Conservation (phyloP, 1,140 invertebrate species). For the Drosophila truncata region DNA sequence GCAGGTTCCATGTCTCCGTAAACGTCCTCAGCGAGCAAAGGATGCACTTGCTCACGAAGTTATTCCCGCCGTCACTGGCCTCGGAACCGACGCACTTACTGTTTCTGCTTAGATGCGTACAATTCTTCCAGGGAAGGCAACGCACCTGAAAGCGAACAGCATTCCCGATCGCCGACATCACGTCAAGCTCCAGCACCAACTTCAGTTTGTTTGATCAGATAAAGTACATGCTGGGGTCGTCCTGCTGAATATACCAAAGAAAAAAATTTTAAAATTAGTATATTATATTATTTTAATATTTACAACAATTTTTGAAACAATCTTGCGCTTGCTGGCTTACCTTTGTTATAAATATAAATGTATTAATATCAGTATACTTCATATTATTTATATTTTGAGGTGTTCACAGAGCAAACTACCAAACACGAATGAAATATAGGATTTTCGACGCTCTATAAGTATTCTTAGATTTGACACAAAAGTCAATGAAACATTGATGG, state of each 20-base stretch:
- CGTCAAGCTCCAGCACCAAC: neutral
- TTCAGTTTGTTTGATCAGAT: neutral
- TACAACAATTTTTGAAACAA: too few species aligned
- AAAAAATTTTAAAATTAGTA: too few species aligned
- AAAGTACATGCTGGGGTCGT: neutral
- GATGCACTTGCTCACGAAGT: neutral
- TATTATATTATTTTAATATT: too few species aligned
- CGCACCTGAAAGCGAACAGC: too few species aligned
- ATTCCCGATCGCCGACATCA: neutral
- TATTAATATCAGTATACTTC: too few species aligned
- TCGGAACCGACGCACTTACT: neutral
- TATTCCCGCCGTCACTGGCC: neutral
- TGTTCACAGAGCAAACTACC: neutral
- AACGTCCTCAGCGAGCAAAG: neutral
- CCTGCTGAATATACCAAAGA: neutral
- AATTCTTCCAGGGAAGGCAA: too few species aligned
- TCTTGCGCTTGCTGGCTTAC: too few species aligned
- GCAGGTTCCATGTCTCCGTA: neutral
- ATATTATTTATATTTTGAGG: too few species aligned
- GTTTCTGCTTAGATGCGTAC: too few species aligned
- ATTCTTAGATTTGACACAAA: neutral
- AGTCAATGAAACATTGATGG: neutral
- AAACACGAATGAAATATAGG: neutral
- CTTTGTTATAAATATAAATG: too few species aligned
- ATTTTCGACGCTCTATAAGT: neutral